A percentile compares a stretch with the other conserved stretches of the same genome.
These are phyloP conservation scores for Salmo trutta DNA, from an alignment of 2,797 vertebrate species.

Conservation along the genomic window DNA sequence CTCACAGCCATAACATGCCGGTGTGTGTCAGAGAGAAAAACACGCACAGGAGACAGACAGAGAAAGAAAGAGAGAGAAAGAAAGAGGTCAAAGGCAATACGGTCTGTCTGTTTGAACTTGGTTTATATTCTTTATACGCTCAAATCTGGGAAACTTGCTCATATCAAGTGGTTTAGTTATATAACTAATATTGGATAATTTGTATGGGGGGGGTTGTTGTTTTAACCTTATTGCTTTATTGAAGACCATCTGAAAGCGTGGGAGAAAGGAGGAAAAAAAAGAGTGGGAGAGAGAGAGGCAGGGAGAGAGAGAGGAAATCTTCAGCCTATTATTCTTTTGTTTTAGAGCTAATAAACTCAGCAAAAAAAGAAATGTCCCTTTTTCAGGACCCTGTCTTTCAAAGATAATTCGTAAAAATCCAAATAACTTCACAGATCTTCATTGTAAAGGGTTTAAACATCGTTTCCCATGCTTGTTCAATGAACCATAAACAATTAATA, in stretches of 20 bases:
- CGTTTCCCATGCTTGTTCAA: no score
- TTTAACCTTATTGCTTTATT: background rate
- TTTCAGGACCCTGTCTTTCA: no score
- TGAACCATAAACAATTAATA: no score
- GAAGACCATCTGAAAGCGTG: constrained; percentile 13
- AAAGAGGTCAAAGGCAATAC: background rate
- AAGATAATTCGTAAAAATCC: no score
- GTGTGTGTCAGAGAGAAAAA: constrained; percentile 19
- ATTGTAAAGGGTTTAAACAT: no score
- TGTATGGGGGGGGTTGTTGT: background rate
- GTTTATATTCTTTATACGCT: background rate
- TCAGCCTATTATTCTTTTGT: constrained; percentile 26
- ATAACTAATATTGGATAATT: background rate
- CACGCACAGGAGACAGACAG: background rate
- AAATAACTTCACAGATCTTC: no score
- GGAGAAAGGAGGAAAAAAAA: background rate
- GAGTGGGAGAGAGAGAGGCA: constrained; percentile 7
- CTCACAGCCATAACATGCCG: constrained; percentile 48
- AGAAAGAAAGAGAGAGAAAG: constrained; percentile 5
- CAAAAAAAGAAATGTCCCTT: no score
- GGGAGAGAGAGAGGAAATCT: constrained; percentile 19
- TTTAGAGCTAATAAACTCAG: constrained; percentile 36
- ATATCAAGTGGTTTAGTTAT: background rate
- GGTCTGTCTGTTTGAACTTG: constrained; percentile 28
- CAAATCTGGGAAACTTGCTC: background rate